Evolutionary conservation across 2,797 vertebrate species (phyloP).

Genomic region (Lepilemur ruficaudatus): DNA sequence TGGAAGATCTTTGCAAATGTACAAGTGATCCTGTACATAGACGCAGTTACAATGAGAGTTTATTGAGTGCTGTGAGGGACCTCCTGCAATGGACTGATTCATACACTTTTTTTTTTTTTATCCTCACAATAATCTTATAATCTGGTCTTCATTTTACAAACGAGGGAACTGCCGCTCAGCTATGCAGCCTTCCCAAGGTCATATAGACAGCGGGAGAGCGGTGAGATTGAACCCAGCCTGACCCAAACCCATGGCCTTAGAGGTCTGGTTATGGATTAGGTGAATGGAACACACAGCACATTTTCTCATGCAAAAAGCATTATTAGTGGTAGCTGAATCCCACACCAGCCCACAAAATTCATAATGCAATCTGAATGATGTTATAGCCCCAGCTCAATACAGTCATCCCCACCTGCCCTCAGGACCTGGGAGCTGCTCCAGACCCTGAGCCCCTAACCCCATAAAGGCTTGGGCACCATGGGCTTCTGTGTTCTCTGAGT

Average conservation of each 20-base stretch:
- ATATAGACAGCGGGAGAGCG: accelerated
- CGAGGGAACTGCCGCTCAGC: neutral
- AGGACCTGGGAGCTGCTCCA: neutral
- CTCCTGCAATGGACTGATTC: neutral
- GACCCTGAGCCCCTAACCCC: accelerated
- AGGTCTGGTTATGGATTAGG: neutral
- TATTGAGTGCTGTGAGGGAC: neutral
- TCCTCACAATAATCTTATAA: neutral
- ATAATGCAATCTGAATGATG: neutral
- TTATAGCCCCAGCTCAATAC: neutral
- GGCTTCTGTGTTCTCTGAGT: neutral
- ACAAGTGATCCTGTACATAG: neutral
- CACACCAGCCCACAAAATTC: neutral
- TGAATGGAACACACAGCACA: neutral
- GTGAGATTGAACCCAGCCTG: neutral
- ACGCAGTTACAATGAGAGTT: neutral
- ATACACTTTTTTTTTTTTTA: no score
- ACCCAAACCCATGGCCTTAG: no score
- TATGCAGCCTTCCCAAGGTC: no score
- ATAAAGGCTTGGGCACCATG: neutral
- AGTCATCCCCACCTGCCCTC: no score
- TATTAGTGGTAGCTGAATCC: neutral
- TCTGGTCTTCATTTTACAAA: neutral
- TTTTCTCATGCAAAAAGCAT: neutral
- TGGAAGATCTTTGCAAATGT: neutral